A percentile compares a stretch with the other conserved stretches of the same genome.
Conservation (phyloP, 2,888 invertebrate genomes). For the Aplocera efformata region DNA sequence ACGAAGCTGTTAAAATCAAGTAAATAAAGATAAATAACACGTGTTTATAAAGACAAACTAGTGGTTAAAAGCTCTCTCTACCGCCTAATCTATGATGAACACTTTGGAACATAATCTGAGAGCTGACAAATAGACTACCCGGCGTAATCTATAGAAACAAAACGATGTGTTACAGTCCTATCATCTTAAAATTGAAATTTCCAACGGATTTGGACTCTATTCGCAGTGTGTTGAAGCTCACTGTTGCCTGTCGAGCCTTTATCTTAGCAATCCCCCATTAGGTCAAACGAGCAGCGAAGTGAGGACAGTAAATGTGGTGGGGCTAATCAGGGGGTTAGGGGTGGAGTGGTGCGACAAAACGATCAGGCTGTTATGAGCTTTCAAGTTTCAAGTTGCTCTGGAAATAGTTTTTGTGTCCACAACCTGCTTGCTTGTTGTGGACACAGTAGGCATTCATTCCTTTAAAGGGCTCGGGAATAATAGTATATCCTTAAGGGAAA, state of each 20-base stretch:
- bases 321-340: conserved; percentile 27
- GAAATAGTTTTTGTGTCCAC: neutral
- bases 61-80: conserved; percentile 1
- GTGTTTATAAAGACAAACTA: no score
- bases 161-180: conserved; percentile 27
- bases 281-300: conserved; percentile 27
- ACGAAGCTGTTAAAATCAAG: no score
- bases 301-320: conserved; percentile 28
- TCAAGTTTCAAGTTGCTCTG: neutral
- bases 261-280: conserved; percentile 30
- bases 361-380: conserved; percentile 9
- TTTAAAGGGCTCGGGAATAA: no score
- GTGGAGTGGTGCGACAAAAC: conserved; percentile 16
- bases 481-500: no score
- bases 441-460: no score
- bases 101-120: conserved; percentile 22
- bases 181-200: conserved; percentile 12
- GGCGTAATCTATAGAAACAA: conserved; percentile 28
- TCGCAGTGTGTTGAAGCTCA: neutral
- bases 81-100: conserved; percentile 19
- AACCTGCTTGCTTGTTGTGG: neutral
- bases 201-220: conserved; percentile 9
- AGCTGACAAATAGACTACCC: conserved; percentile 27
- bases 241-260: conserved; percentile 4
- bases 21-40: no score